Base-by-base conservation (phyloP, 2,888 invertebrate genomes). In the Sarcophaga caerulescens region DNA sequence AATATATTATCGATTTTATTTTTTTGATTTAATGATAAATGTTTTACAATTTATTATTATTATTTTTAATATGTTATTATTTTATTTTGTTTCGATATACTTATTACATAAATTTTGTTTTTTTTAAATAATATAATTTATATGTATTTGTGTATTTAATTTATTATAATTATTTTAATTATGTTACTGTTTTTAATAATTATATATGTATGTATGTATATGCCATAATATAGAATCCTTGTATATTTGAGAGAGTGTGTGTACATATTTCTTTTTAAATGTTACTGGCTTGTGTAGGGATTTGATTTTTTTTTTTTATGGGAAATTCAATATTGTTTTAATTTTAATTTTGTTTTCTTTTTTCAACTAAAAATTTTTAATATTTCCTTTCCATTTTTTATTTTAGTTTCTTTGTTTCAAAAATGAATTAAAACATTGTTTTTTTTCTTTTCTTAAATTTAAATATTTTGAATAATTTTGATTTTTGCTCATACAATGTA, bases 401-500 rank as follows among this genome's bases (percentile, higher is more conserved):
- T 84, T 70, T 73, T 66, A 17, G 59, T 52, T 47, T 69, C 52
- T 66, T 75, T 60, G 57, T 23, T 66, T 57, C 88, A 88, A 78
- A 85, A 86, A 84, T 87, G 82, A 85, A 80, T 82, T 88, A 84
- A 66, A 45, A 79, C 79, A 75, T 63, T 85, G 85, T 85, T 85
- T 45, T 59, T 35, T 84, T 25, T 73, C 47, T 85, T 44, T 85
- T 44, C 59, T 80, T 88, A 82, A 80, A 79, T 80, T 81, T 85
- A 81, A 85, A 85, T 87, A 87, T 87, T 88, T 88, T 87, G 87
- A 88, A 88, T 88, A 88, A 85, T 87, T 88, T 88, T 88, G 88
- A 88, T 88, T 88, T 87, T 86, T 85, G 85, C 87, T 88, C 88
- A 68, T 81, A 68, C n/a, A 63, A 69, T 78, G 84, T 59, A 63